Conservation (phyloP, 2,797 vertebrate species). For the Philypnodon macrostomus region DNA sequence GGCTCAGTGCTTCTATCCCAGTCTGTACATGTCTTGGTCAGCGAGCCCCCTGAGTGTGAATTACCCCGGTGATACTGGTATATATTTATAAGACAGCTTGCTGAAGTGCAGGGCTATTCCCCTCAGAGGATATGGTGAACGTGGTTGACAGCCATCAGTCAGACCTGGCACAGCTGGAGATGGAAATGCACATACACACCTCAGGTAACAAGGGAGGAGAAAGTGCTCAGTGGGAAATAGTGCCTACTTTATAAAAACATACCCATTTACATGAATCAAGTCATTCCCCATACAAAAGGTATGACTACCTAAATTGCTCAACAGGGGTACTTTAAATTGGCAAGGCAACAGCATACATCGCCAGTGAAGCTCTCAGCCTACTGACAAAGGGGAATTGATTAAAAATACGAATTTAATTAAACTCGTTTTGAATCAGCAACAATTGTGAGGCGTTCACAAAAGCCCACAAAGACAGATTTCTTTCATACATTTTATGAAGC, state of each 20-base stretch:
- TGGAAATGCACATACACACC: slow-evolving; percentile 31
- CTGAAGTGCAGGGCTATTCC: slow-evolving; percentile 53
- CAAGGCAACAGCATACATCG: slow-evolving; percentile 52
- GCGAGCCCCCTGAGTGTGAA: slow-evolving; percentile 43
- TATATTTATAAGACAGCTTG: slow-evolving; percentile 49
- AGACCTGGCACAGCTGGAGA: slow-evolving; percentile 31
- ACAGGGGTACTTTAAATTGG: slow-evolving; percentile 59
- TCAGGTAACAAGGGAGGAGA: slow-evolving; percentile 37
- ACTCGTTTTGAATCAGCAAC: slow-evolving; percentile 65
- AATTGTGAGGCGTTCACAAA: slow-evolving; percentile 52
- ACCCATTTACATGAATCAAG: slow-evolving; percentile 54
- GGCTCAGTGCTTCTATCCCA: slow-evolving; percentile 38
- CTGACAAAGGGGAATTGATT: slow-evolving; percentile 70
- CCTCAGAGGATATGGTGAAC: slow-evolving; percentile 27
- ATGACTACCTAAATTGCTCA: slow-evolving; percentile 62
- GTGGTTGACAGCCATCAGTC: slow-evolving; percentile 51
- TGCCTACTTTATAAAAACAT: slow-evolving; percentile 52
- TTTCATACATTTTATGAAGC: slow-evolving; percentile 55
- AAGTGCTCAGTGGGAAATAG: slow-evolving; percentile 53
- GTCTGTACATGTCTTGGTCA: slow-evolving; percentile 54
- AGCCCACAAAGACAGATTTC: slow-evolving; percentile 54
- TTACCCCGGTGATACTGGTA: slow-evolving; percentile 50
- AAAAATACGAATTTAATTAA: slow-evolving; percentile 72
- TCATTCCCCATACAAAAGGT: slow-evolving; percentile 50
- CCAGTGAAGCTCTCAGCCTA: slow-evolving; percentile 51